Conservation (phyloP, 2,113 vertebrate species). For the Ammodramus savannarum region DNA sequence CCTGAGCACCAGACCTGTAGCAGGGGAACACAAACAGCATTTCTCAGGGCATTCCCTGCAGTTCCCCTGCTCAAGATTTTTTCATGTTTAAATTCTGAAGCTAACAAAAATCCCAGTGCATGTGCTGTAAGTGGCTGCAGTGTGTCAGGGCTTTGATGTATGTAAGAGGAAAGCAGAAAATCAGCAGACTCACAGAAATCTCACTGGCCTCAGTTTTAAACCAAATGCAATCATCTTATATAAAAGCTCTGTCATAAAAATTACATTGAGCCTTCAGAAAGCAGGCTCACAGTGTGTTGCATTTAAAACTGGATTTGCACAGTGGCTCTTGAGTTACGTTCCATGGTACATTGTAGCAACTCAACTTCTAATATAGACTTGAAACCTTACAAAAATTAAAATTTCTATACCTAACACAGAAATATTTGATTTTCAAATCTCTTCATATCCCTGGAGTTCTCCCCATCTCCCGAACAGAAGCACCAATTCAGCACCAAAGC, state of each 20-base stretch:
- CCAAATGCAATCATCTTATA: background rate
- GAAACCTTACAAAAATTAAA: background rate
- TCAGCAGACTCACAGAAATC: background rate
- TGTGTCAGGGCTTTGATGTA: background rate
- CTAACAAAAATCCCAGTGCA: background rate
- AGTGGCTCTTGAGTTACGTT: background rate
- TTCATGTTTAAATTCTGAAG: background rate
- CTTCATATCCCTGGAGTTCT: background rate
- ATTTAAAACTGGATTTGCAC: background rate
- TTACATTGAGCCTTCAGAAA: background rate
- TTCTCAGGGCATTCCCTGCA: background rate
- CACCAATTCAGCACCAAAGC: background rate
- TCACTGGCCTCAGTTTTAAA: background rate
- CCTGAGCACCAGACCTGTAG: background rate
- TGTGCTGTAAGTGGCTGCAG: background rate
- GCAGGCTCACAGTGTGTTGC: background rate
- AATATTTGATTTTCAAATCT: background rate
- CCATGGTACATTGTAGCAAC: background rate
- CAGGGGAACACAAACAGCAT: background rate
- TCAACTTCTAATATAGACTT: background rate
- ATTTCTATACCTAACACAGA: background rate
- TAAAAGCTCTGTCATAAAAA: background rate
- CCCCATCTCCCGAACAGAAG: background rate
- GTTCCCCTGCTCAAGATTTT: background rate
- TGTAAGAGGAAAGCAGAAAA: background rate